Conservation (phyloP, 2,113 vertebrate genomes). For the Burhinus bistriatus region DNA sequence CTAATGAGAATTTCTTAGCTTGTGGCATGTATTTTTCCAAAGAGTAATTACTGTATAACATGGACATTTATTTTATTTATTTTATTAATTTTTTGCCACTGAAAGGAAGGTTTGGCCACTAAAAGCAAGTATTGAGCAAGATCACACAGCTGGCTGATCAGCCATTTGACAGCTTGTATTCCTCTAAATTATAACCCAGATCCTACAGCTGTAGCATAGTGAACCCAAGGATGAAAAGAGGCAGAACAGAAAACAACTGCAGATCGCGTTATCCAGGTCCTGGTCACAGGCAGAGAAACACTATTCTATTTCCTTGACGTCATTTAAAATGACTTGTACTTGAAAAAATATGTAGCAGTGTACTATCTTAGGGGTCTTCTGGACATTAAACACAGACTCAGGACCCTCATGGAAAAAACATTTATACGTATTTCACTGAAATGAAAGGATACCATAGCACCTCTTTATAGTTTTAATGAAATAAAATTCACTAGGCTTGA, state of each 20-base stretch:
- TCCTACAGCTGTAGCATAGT: not conserved
- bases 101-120: not conserved
- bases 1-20: not conserved
- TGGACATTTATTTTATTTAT: not conserved
- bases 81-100: not conserved
- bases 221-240: not conserved
- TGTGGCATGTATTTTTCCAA: not conserved
- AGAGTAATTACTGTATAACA: not conserved
- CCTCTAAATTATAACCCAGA: not conserved
- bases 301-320: not conserved
- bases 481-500: not conserved
- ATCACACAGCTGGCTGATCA: not conserved
- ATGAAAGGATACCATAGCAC: not conserved
- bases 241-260: not conserved
- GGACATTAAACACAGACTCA: not conserved
- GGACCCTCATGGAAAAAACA: not conserved
- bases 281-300: not conserved
- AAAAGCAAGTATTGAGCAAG: not conserved
- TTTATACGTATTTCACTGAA: not conserved
- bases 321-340: not conserved
- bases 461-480: not conserved
- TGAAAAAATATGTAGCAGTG: not conserved
- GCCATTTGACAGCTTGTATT: not conserved
- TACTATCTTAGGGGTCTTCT: not conserved
- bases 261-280: not conserved